Evolutionary conservation across 2,113 vertebrate genomes (phyloP), one percentile per base, ranked within the genome.

Genomic region (Varanus komodoensis): DNA sequence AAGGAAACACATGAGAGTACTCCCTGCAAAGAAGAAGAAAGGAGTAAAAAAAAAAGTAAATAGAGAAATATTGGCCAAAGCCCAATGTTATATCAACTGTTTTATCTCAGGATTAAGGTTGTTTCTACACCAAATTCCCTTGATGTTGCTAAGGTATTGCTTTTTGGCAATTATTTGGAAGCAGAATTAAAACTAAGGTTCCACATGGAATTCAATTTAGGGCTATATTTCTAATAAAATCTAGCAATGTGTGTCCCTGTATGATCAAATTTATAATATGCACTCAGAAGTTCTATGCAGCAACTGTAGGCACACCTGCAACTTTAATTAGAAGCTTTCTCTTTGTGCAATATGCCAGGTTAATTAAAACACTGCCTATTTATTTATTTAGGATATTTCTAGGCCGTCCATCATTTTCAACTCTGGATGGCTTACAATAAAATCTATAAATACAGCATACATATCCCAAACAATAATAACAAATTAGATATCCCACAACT

Each of bases 21-120:
- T 44, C 38, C 38, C 38, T 1, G 1, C 57, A 38, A 78, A 57
- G 61, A 12, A 44, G 38, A 44, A 1, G 38, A 44, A 44, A 44
- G 38, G 38, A 44, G 38, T 44, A 44, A 44, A 44, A 44, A 44
- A 0, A 44, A 0, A 50, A 88, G 57, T 68, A 19, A 82, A 73
- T 9, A 17, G 34, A 90, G 8, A 14, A 48, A 3, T 2, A 71
- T 19, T 61, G 64, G 83, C 21, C n/a, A 86, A 89, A 77, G 83
- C 0, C 23, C 1, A 80, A 0, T 1, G 48, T 68, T 9, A 67
- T 0, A 25, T 27, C 0, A 0, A 75, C 73, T 82, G 19, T 34
- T 17, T 71, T 2, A 82, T 61, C 50, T 3, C 1, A 71, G 48
- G 75, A 23, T 27, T 73, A 82, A 75, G 52, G 52, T 15, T 32